These are phyloP conservation scores for Oreochromis niloticus DNA, from an alignment of 2,113 vertebrate species.

Conservation along the genomic window DNA sequence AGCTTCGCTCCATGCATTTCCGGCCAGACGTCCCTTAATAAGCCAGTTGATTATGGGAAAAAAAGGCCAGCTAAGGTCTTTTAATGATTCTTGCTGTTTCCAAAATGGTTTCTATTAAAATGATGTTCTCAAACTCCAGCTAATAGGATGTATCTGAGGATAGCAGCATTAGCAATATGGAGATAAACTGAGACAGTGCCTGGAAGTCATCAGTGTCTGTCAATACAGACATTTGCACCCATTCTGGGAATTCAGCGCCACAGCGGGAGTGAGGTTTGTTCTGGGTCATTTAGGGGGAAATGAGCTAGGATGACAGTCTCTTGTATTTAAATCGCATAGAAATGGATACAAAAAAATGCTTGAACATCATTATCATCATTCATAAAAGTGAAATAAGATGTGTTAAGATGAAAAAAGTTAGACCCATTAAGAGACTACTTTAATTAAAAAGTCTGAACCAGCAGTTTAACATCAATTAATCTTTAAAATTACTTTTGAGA, in stretches of 20 bases:
- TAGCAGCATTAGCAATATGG: neutral
- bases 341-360: neutral
- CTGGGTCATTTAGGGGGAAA: conserved; percentile 41
- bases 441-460: conserved; percentile 4
- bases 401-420: neutral
- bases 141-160: conserved; percentile 21
- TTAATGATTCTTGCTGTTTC: neutral
- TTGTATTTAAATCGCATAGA: conserved; percentile 2
- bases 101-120: neutral
- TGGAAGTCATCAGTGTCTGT: conserved; percentile 23
- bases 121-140: neutral
- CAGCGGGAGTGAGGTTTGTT: conserved; percentile 1
- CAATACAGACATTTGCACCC: neutral
- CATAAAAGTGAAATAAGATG: conserved; percentile 5
- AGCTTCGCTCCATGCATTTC: neutral
- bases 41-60: neutral
- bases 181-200: conserved; percentile 11
- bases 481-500: conserved; percentile 5
- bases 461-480: conserved; percentile 15
- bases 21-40: neutral
- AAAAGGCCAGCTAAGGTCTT: neutral
- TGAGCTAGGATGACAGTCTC: neutral
- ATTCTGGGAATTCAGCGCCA: neutral
- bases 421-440: neutral
- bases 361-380: neutral